Base-by-base conservation (phyloP, 2,888 invertebrate species). In the Pilophorus perplexus region DNA sequence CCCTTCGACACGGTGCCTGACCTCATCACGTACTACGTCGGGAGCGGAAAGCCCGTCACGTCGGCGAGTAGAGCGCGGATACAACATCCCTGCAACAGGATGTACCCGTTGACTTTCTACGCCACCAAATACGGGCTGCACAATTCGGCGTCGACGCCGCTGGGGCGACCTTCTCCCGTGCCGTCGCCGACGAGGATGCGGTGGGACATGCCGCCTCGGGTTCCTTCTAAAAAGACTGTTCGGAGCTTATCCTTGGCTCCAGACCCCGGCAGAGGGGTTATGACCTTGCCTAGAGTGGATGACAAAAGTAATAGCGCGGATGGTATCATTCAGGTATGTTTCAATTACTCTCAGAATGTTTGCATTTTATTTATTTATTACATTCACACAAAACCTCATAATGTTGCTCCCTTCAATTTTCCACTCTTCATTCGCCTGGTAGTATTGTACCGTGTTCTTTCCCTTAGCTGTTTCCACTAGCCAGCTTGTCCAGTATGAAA, bases 1-100 rank as follows among this genome's bases (percentile, higher is more conserved):
- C 87, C 90, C 0, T 96, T 93, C 75, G 92, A 92, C 75, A 93
- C 93, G 1, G 91, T 96, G 18, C 90, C 93, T 0, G 93, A 94
- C 77, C 83, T 97, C 65, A 93, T 96, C 70, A 93, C 93, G 4
- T 93, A 88, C 71, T 95, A 96, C 76, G 93, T 95, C 22, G 91
- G 92, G 1, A 92, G 91, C 48, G 90, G 89, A 16, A 90, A 92
- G 74, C 87, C 92, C 0, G 89, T 96, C 74, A 94, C 95, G 1
- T 85, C 85, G 4, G 89, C 89, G 0, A 94, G 93, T 1, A 92
- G 93, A 0, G 94, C 94, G 0, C 82, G 89, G 60, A 93, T 96
- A 67, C 86, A 88, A 72, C 87, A 84, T 69, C 95, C 95, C 0
- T 86, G 90, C 70, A 91, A 93, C 73, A 83, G 94, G 67, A 83